Base-by-base conservation (phyloP, 37 sponge, comb jelly and placozoan genomes). In the Halichondria panicea region DNA sequence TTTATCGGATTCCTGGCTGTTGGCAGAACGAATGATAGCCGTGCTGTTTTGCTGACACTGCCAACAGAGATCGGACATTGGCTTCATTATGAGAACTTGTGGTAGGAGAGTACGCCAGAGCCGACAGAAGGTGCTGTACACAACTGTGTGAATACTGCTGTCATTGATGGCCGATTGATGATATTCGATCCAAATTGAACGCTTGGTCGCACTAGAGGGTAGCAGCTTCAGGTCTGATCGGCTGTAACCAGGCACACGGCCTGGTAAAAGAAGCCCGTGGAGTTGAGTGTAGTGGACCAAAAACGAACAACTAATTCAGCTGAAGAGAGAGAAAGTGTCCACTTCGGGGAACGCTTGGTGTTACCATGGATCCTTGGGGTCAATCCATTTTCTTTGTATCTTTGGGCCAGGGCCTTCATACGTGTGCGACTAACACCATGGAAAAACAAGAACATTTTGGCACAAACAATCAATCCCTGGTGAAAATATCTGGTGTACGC, bases 51-150 rank as follows among this genome's bases (percentile, higher is more conserved):
- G 13, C 52, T 48, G 52, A 48, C 52, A 48, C 15, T 48, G 11
- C 52, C 52, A 48, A 15, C 52, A 48, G 52, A 48, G 52, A 15
- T 48, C 52, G 15, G 52, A 48, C 77, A 68, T 81, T 15, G 76
- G 81, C 55, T 87, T 79, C 63, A 68, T 80, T 0, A 87, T 44
- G 8, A 43, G 2, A n/a, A 87, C 69, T 5, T 68, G 63, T 13
- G 87, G 87, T 55, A 39, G 58, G 55, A 79, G 66, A 45, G 43
- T 32, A 34, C 58, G 57, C 88, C 82, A 87, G 22, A 75, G 56
- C 21, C 28, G 15, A 12, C 54, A 48, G 31, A 87, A 87, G 44
- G 50, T 79, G 48, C 30, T 81, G 65, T 87, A 76, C 11, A 37
- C 46, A 4, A 37, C 70, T 19, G 59, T n/a, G 64, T 76, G n/a